Evolutionary conservation across 2,797 vertebrate genomes (phyloP), one percentile per base, ranked within the genome.

Genomic region (Helostoma temminkii): DNA sequence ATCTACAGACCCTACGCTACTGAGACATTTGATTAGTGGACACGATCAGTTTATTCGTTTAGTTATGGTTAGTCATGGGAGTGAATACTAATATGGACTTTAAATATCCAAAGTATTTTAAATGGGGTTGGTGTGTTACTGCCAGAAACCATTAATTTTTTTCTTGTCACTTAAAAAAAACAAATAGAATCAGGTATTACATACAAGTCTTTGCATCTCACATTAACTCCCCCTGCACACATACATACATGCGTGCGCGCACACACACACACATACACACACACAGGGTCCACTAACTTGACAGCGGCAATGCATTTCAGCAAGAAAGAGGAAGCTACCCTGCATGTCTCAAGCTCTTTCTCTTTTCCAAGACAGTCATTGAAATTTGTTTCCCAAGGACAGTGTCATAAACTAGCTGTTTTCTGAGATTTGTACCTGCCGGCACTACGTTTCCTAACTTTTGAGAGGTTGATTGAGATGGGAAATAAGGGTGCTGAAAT

Each of bases 381-480:
- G 95, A 96, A 97, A 95, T 96, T 96, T 95, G 82, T 93, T 95
- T 95, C 90, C 94, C 96, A 97, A 97, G 96, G 96, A 95, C 95
- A 95, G 93, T 95, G 95, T 95, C 95, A 97, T 97, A 96, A 97
- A 97, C 96, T 96, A 95, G 94, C 76, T 94, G 92, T 94, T 96
- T 96, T 95, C 93, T 93, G 93, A 82, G 93, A 94, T 95, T 96
- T 94, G 95, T 94, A 95, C 95, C 95, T 95, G 95, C 94, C 91
- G 93, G 61, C 12, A 15, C 57, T 94, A 93, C 80, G 91, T 93
- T 94, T 82, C 90, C 92, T 91, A 96, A 95, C 94, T 96, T 95
- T 94, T 93, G 93, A 91, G 93, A 93, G 65, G 61, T 68, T 83
- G 76, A 76, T 71, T 53, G 52, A 77, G 68, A 64, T 53, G 50